Evolutionary conservation across 2,797 vertebrate species (phyloP).

Genomic region (Intellagama lesueurii): DNA sequence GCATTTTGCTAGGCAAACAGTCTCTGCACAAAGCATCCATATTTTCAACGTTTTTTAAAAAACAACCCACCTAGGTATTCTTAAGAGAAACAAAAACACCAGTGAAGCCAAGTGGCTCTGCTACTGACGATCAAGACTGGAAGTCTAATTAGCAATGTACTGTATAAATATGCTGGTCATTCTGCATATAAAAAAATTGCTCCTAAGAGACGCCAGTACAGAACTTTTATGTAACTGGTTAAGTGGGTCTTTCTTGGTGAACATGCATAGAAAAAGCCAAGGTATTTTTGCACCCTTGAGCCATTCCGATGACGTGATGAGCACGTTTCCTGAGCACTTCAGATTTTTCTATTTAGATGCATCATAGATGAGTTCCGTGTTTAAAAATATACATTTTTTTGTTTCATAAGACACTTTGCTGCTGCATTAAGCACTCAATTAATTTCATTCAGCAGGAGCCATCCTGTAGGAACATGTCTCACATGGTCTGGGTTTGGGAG

Average conservation of each 20-base stretch:
- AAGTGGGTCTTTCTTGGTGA: slow-evolving; percentile 22
- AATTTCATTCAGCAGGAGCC: not conserved
- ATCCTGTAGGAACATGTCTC: not conserved
- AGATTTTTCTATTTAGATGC: not conserved
- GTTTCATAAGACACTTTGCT: not conserved
- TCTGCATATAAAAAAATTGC: slow-evolving; percentile 17
- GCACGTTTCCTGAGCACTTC: slow-evolving; percentile 32
- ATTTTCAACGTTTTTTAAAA: not conserved
- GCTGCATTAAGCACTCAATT: not conserved
- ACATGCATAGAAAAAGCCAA: slow-evolving; percentile 35
- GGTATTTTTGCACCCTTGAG: slow-evolving; percentile 5
- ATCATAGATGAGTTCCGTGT: not conserved
- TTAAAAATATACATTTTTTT: not conserved
- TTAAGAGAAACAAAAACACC: slow-evolving; percentile 29
- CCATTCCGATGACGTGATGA: not conserved
- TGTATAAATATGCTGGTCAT: slow-evolving; percentile 40
- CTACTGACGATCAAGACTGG: slow-evolving; percentile 28
- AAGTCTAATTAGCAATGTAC: slow-evolving; percentile 43
- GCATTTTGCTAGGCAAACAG: not conserved
- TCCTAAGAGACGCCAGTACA: slow-evolving; percentile 20
- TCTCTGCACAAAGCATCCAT: not conserved
- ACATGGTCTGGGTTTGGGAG: not conserved
- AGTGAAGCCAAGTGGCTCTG: not conserved
- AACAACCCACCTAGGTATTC: rapidly evolving
- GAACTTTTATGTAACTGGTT: slow-evolving; percentile 16